Evolutionary conservation across 2,888 invertebrate species (phyloP).

Genomic region (Nemotelus nigrinus): DNA sequence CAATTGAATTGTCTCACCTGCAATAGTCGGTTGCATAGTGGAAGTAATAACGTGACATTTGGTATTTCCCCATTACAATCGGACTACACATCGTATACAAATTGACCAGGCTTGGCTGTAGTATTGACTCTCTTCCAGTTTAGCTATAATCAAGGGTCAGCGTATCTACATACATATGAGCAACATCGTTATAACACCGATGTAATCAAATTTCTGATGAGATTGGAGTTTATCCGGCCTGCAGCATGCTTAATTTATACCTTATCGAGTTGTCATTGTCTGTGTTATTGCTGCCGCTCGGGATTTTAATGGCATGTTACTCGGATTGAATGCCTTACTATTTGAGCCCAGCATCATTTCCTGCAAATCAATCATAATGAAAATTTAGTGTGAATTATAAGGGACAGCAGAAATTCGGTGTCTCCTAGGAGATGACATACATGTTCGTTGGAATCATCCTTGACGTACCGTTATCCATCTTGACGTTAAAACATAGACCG

Average conservation of each 20-base stretch:
- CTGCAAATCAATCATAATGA: too few relatives aligned
- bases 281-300: background rate
- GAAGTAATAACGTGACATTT: conserved; percentile 3
- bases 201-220: conserved; percentile 22
- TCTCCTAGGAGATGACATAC: too few relatives aligned
- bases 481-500: too few relatives aligned
- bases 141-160: background rate
- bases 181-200: background rate
- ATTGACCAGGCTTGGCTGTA: background rate
- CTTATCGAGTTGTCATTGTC: background rate
- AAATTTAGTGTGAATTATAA: too few relatives aligned
- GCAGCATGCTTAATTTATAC: background rate
- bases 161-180: background rate
- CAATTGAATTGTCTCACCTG: conserved; percentile 34
- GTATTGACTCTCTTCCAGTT: background rate
- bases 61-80: background rate
- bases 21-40: conserved; percentile 1
- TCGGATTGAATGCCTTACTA: too few relatives aligned
- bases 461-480: too few relatives aligned
- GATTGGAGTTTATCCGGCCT: background rate
- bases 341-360: too few relatives aligned
- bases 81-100: background rate
- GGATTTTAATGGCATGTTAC: too few relatives aligned
- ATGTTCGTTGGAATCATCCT: too few relatives aligned
- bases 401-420: too few relatives aligned